phyloP scores from a whole-genome alignment of 2,888 invertebrate species.

The Gnatocerus cornutus region DNA sequence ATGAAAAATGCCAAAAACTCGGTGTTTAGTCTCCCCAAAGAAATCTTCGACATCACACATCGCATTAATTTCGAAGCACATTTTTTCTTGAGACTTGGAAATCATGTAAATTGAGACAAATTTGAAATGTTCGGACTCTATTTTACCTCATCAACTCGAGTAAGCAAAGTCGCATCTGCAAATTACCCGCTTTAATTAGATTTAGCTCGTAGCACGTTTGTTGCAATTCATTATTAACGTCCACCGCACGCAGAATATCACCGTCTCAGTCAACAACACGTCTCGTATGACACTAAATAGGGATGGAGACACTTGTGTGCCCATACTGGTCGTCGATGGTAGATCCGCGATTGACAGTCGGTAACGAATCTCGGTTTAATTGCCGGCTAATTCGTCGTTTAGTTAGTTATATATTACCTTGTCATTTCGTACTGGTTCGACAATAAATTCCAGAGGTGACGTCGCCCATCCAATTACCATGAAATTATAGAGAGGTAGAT shows the following conservation, averaged over 20 bases:
- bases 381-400: conserved; percentile 59
- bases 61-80: background rate
- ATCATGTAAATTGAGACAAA: conserved; percentile 6
- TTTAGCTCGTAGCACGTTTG: conserved; percentile 37
- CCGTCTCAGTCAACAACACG: conserved; percentile 12
- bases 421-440: conserved; percentile 58
- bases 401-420: conserved; percentile 57
- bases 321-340: conserved; percentile 1
- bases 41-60: no score
- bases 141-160: conserved; percentile 34
- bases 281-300: conserved; percentile 1
- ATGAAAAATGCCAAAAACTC: no score
- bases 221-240: conserved; percentile 41
- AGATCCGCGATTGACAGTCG: conserved; percentile 50
- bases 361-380: conserved; percentile 59
- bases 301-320: background rate
- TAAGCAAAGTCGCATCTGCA: conserved; percentile 29
- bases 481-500: conserved; percentile 23
- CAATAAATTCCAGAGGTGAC: conserved; percentile 55
- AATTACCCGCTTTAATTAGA: conserved; percentile 48
- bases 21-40: no score
- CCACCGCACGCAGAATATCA: conserved; percentile 17
- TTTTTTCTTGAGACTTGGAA: conserved; percentile 4
- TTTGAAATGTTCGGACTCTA: background rate
- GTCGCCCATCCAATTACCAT: conserved; percentile 52